phyloP scores from a whole-genome alignment of 1,140 invertebrate genomes.

The Ceratosolen fusciceps region DNA sequence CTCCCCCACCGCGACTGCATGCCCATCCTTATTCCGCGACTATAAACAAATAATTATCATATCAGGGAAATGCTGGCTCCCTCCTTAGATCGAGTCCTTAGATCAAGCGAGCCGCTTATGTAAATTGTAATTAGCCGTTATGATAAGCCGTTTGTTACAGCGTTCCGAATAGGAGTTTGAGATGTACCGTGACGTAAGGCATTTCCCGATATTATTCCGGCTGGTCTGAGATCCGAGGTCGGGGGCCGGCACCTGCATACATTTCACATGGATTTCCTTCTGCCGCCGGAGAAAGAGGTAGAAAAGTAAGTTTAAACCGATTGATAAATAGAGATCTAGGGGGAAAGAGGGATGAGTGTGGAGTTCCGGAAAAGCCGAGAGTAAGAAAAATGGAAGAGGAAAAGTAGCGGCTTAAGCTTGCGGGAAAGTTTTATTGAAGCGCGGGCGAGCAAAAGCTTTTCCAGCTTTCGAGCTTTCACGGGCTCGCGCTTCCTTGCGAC shows the following conservation, averaged over 20 bases:
- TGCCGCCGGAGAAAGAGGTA: background rate
- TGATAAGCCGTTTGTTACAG: too few relatives aligned
- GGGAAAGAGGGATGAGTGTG: constrained; percentile 23
- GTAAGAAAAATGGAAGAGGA: constrained; percentile 50
- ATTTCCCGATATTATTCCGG: too few relatives aligned
- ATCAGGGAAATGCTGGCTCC: too few relatives aligned
- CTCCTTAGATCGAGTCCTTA: too few relatives aligned
- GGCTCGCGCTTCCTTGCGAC: constrained; percentile 51
- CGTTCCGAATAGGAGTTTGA: too few relatives aligned
- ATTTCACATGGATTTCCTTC: background rate
- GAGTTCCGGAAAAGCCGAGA: constrained; percentile 18
- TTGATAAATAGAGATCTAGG: constrained; percentile 36
- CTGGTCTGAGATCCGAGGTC: too few relatives aligned
- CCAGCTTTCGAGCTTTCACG: constrained; percentile 61
- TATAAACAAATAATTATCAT: too few relatives aligned
- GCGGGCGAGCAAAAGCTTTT: constrained; percentile 57
- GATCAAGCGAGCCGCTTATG: too few relatives aligned
- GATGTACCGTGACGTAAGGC: too few relatives aligned
- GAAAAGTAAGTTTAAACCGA: constrained; percentile 29
- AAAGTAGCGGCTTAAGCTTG: constrained; percentile 55
- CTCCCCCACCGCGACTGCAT: too few relatives aligned
- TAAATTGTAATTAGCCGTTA: too few relatives aligned
- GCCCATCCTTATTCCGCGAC: too few relatives aligned
- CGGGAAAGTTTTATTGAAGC: constrained; percentile 61
- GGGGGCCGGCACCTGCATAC: background rate